Base-by-base conservation (phyloP, 2,797 vertebrate species). In the Sebastes vulpes region DNA sequence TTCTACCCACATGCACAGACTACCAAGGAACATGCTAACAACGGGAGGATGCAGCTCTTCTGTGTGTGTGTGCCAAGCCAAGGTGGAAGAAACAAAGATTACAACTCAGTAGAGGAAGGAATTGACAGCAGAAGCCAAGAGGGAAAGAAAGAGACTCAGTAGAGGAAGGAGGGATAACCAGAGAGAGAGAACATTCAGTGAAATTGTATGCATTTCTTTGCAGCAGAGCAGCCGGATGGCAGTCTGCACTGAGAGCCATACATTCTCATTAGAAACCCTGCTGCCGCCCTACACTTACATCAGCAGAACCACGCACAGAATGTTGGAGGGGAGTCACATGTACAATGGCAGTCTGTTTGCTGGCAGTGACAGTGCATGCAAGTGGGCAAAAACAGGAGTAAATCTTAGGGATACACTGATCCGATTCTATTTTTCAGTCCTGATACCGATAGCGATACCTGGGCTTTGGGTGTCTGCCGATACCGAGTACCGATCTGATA, bases 191-290 rank as follows among this genome's bases (percentile, higher is more conserved):
- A 46, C 46, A 53, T 25, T 70, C 56, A 77, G 71, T 58, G 61
- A 88, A 87, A 65, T 65, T 0, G 5, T 48, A 48, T 67, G 79
- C 58, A 71, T 82, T 83, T 73, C 63, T 12, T 35, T 80, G 75
- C 68, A 81, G 72, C 25, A 59, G 48, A 31, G 75, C 66, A 70
- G 46, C 53, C 12, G 61, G 70, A 74, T 85, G 82, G 81, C 72
- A 60, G 72, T 32, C 79, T 77, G 69, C 75, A 82, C 74, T 14
- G 7, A 83, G 48, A 52, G 77, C 81, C 82, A 91, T 90, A 84
- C 50, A 87, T 94, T 79, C 83, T 93, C 88, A 92, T 93, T 92
- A 94, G 79, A 71, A 75, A 20, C 31, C 66, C 81, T 82, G 82
- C 82, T 83, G 83, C 82, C 60, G 68, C 31, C 48, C 70, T 54